phyloP scores from a whole-genome alignment of 2,113 vertebrate genomes.

The Nycticebus coucang region DNA sequence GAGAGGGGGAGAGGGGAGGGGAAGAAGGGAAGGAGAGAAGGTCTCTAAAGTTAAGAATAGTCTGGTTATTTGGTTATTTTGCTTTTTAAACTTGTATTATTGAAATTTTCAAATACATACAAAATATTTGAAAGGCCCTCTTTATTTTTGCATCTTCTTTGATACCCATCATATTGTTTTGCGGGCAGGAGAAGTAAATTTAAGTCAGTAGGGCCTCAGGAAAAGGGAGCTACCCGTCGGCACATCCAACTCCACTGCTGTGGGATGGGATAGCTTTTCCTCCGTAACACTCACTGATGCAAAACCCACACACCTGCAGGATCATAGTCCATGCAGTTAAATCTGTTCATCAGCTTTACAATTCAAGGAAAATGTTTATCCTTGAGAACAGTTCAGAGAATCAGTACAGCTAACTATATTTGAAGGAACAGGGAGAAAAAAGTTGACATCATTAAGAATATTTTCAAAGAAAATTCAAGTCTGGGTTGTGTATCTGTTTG shows the following conservation, averaged over 20 bases:
- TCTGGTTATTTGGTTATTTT: background rate
- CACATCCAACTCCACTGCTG: background rate
- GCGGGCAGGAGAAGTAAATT: constrained; percentile 66
- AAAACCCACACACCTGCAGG: constrained; percentile 38
- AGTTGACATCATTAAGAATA: background rate
- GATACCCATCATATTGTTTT: constrained; percentile 53
- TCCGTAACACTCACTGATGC: background rate
- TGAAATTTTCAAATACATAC: constrained; percentile 32
- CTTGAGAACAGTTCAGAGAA: background rate
- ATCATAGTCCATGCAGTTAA: background rate
- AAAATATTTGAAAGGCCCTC: constrained; percentile 65
- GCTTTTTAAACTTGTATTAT: background rate
- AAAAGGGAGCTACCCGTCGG: constrained; percentile 46
- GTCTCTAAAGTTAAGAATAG: background rate
- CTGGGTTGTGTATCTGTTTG: background rate
- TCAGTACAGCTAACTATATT: background rate
- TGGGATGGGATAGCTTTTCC: background rate
- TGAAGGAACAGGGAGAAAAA: background rate
- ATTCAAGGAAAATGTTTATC: background rate
- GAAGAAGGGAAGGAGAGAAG: no score
- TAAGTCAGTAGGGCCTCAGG: constrained; percentile 70
- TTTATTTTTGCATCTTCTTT: constrained; percentile 62
- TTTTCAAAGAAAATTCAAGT: constrained; percentile 12
- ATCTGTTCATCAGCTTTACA: background rate
- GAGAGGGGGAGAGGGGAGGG: no score